Base-by-base conservation (phyloP, 2,113 vertebrate species). In the Alexandromys fortis region DNA sequence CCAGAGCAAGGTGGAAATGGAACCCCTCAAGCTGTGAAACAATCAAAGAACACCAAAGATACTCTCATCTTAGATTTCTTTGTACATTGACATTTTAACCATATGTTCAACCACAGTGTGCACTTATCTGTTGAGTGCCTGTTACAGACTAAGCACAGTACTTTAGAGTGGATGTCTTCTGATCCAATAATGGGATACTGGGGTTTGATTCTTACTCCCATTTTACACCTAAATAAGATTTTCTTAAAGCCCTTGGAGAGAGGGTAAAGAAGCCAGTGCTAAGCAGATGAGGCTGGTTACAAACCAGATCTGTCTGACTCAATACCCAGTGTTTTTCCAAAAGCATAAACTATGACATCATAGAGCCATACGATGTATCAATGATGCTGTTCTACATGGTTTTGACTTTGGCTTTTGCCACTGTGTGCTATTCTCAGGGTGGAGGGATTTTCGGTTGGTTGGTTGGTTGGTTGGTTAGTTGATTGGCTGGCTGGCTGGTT, bases 1-100 rank as follows among this genome's bases (percentile, higher is more conserved):
- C 61, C 42, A 90, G 17, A n/a, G 95, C 28, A 90, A 94, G 79
- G 73, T 19, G 86, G 30, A 96, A 96, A 97, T 91, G 68, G 92
- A 94, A 91, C 87, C 55, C 90, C 58, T n/a, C 70, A 86, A 86
- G 61, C n/a, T 86, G 81, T 96, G 87, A 88, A 95, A 96, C 26
- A 78, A 61, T 38, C 86, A 94, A 88, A 78, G n/a, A 82, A 92
- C 13, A 78, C 63, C 28, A 95, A 95, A 94, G 89, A 28, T 45
- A n/a, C 85, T 77, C 17, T 76, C 82, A 92, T 95, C 76, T 96
- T 75, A 94, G 82, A 89, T 52, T 86, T 47, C 26, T 38, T 95
- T 95, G 93, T 58, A 42, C 70, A 94, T 49, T 76, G 85, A 88
- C 87, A 68, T 4, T 86, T 47, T 82, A 92, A 90, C 70, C 42